Percentiles rank a stretch among this genome's conserved stretches.
Conservation (phyloP, 2,113 vertebrate genomes). For the Hyaena hyaena region DNA sequence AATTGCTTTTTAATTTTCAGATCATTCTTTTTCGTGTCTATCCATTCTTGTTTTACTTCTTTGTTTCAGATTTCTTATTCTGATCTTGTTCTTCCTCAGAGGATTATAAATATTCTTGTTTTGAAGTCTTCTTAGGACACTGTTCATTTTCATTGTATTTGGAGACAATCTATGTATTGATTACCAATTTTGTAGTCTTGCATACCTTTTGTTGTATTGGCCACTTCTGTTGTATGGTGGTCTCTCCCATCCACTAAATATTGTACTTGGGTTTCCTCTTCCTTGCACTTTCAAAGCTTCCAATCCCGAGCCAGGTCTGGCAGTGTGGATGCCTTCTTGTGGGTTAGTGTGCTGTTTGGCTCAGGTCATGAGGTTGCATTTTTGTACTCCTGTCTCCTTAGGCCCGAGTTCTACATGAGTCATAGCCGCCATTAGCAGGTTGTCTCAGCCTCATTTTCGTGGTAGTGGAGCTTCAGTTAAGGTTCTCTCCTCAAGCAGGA, state of each 20-base stretch:
- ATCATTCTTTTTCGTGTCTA: neutral
- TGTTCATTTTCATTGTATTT: neutral
- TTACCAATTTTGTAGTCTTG: neutral
- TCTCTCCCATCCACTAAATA: neutral
- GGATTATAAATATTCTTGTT: neutral
- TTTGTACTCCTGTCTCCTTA: neutral
- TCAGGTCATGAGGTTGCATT: neutral
- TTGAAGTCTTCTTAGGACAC: neutral
- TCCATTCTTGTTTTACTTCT: neutral
- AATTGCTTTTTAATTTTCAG: neutral
- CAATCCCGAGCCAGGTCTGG: neutral
- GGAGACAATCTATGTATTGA: neutral
- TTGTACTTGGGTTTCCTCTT: neutral
- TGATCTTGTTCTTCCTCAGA: neutral
- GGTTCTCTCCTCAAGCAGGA: neutral
- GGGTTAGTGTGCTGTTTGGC: neutral
- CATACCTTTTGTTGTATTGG: neutral
- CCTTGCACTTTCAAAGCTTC: neutral
- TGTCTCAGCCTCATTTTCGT: neutral
- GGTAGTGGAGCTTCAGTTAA: neutral
- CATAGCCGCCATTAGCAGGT: neutral
- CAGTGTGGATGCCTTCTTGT: neutral
- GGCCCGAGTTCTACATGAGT: neutral
- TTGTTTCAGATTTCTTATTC: neutral
- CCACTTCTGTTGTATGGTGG: neutral